Base-by-base conservation (phyloP, 2,888 invertebrate genomes). In the Macaria notata region DNA sequence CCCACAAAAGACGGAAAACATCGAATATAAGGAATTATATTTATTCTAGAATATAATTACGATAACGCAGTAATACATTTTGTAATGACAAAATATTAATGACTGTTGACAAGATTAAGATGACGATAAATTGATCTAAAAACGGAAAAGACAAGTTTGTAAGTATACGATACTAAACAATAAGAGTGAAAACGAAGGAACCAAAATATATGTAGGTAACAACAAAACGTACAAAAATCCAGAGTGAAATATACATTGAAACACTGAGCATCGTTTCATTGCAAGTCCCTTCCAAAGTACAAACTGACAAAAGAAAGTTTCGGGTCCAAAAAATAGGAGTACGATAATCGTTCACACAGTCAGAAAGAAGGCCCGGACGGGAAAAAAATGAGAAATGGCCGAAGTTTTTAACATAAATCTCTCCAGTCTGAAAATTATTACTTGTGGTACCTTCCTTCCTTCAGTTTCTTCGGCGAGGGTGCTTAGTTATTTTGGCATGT, bases 341-440 rank as follows among this genome's bases (percentile, higher is more conserved):
- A 87, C 82, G 84, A 88, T 88, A 88, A 88, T 88, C 88, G 84
- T 84, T 84, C 84, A 82, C 81, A 84, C 81, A 78, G 81, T 77
- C 70, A 75, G 71, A 79, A 75, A 78, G 71, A 72, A 69, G 70
- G 71, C 61, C 62, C 66, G 69, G 62, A 69, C 61, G 69, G 70
- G 73, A 80, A 79, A 79, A 83, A 85, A 83, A 86, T 88, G 90
- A 90, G 83, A 85, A 88, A 90, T 86, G 84, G 79, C 70, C 71
- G 60, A 90, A 90, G 83, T 90, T 90, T 88, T 85, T 75, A 81
- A 86, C 88, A 89, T 90, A 90, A 90, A 90, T 90, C 89, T 87
- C 68, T 68, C 67, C 60, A 74, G 83, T 83, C 79, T 70, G 65
- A 79, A 84, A 85, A 86, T 86, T 85, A 85, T 85, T 83, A 82